phyloP scores from a whole-genome alignment of 2,797 vertebrate species.

The Amphiprion clarkii region DNA sequence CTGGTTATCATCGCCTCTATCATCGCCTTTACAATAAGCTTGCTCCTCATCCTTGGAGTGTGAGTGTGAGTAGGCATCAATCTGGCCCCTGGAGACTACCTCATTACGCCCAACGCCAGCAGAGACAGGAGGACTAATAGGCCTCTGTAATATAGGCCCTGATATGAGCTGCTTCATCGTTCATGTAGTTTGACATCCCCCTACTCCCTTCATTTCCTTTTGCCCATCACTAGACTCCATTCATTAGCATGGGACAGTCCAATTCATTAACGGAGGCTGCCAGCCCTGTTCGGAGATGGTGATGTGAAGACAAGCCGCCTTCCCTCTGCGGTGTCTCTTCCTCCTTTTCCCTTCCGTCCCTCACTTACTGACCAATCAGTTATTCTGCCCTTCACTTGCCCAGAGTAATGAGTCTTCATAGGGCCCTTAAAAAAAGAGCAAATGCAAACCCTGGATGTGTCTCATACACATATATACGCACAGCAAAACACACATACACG shows the following conservation, averaged over 20 bases:
- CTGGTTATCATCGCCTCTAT: conserved; percentile 19
- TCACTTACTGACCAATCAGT: conserved; percentile 44
- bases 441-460: conserved; percentile 25
- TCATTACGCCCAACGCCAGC: conserved; percentile 73
- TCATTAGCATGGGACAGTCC: conserved; percentile 79
- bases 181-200: conserved; percentile 75
- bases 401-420: conserved; percentile 46
- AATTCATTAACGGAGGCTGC: conserved; percentile 75
- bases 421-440: conserved; percentile 25
- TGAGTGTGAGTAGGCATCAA: conserved; percentile 47
- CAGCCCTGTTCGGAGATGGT: conserved; percentile 56
- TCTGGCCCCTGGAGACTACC: conserved; percentile 62
- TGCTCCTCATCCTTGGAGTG: conserved; percentile 13
- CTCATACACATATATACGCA: conserved; percentile 13
- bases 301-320: conserved; percentile 46
- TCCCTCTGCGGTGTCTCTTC: conserved; percentile 7
- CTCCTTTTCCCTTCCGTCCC: conserved; percentile 21
- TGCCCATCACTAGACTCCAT: conserved; percentile 70
- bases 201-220: conserved; percentile 76
- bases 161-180: conserved; percentile 79
- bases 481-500: background rate
- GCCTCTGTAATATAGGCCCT: conserved; percentile 66
- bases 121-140: conserved; percentile 78
- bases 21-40: conserved; percentile 25
- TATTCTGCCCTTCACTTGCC: conserved; percentile 44